phyloP scores from a whole-genome alignment of 2,888 invertebrate species.

The Plusia festucae region DNA sequence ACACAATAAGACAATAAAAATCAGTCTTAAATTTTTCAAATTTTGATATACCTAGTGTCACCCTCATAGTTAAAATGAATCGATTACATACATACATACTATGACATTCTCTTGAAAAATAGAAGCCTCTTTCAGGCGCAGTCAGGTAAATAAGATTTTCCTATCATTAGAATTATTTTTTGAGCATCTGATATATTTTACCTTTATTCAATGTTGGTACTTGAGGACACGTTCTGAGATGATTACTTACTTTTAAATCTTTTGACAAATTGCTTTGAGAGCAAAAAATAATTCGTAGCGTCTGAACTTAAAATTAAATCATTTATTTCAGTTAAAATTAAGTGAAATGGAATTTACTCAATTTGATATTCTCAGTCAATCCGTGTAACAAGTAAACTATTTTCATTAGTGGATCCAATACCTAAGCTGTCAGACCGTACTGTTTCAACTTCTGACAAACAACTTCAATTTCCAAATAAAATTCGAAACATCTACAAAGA shows the following conservation, averaged over 20 bases:
- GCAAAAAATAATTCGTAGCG: neutral
- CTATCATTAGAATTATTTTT: too few relatives aligned
- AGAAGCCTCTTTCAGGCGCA: too few relatives aligned
- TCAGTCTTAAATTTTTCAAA: too few relatives aligned
- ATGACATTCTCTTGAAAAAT: too few relatives aligned
- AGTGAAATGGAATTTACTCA: neutral
- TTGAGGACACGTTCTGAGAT: too few relatives aligned
- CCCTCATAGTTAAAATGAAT: too few relatives aligned
- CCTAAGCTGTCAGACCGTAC: neutral
- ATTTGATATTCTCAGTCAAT: neutral
- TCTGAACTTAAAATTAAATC: neutral
- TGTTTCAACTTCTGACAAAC: constrained; percentile 11
- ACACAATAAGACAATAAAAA: too few relatives aligned
- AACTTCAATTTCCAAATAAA: constrained; percentile 21
- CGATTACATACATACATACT: too few relatives aligned
- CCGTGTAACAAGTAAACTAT: neutral
- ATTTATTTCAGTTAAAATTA: neutral
- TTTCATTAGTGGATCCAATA: neutral
- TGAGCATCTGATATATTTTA: too few relatives aligned
- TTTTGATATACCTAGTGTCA: too few relatives aligned
- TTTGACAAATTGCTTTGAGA: neutral
- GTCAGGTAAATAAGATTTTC: too few relatives aligned
- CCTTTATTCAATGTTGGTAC: too few relatives aligned
- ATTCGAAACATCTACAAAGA: constrained; percentile 21
- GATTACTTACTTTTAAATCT: neutral